Base-by-base conservation (phyloP, 2,888 invertebrate genomes). In the Brassicogethes aeneus region DNA sequence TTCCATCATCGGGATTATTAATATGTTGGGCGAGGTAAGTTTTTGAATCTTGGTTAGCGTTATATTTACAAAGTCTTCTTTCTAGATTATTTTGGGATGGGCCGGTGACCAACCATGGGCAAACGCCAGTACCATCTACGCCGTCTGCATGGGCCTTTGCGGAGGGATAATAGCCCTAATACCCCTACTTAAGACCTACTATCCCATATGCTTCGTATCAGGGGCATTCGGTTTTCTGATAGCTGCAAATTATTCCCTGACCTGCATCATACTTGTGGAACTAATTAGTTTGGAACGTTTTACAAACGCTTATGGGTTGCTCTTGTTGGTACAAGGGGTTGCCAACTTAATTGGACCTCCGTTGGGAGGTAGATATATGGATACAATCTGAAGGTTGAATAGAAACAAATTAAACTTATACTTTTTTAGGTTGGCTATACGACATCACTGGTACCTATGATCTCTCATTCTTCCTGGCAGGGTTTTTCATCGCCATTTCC, bases 331-430 rank as follows among this genome's bases (percentile, higher is more conserved):
- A 15, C 92, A 94, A 66, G 95, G 95, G 2, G 68, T 93, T 17
- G 91, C 90, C 2, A 93, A 92, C 65, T 75, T 94, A 12, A 70
- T 91, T 48, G 94, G 94, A 36, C 93, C 95, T 16, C 90, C 93
- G 1, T 61, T 93, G 15, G 92, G 87, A 57, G 94, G 94, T 90
- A 64, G n/a, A n/a, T n/a, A n/a, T n/a, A n/a, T n/a, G n/a, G n/a
- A n/a, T n/a, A n/a, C n/a, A 70, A 62, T 47, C 15, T n/a, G n/a
- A n/a, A n/a, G n/a, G n/a, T n/a, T n/a, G n/a, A n/a, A 23, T n/a
- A n/a, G n/a, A n/a, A n/a, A n/a, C n/a, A n/a, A n/a, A n/a, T n/a
- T n/a, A n/a, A n/a, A n/a, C n/a, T n/a, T n/a, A n/a, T n/a, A n/a
- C n/a, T 46, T 43, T 72, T 73, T 42, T 70, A 89, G 89, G 89